Evolutionary conservation across 2,797 vertebrate species (phyloP).

Genomic region (Pteronotus mesoamericanus): DNA sequence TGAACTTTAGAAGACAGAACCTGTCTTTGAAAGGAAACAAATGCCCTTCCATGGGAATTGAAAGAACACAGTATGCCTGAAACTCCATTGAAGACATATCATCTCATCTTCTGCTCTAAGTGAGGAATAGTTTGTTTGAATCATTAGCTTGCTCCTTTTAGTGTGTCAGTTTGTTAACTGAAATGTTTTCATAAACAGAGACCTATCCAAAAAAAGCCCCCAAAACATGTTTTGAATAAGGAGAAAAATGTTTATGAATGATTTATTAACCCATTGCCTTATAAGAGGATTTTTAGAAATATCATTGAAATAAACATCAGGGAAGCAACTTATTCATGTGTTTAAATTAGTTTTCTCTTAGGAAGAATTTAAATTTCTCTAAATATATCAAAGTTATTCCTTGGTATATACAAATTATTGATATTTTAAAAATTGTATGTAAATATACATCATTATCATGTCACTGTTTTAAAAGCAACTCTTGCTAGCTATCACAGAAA

Average conservation of each 20-base stretch:
- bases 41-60: background rate
- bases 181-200: background rate
- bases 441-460: background rate
- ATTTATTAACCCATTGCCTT: background rate
- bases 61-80: background rate
- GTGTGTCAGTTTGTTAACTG: background rate
- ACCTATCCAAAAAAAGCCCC: background rate
- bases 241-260: background rate
- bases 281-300: background rate
- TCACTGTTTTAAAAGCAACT: background rate
- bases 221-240: background rate
- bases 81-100: background rate
- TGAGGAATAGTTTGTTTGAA: background rate
- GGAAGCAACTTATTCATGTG: background rate
- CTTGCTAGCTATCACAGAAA: background rate
- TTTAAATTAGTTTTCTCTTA: background rate
- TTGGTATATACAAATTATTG: background rate
- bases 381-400: background rate
- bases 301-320: background rate
- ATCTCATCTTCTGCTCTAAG: background rate
- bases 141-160: background rate
- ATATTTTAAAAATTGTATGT: background rate
- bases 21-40: background rate
- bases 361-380: background rate
- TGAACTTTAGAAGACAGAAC: background rate